phyloP scores from a whole-genome alignment of 92 coral and sea anemone genomes.

The Paragorgia papillata region DNA sequence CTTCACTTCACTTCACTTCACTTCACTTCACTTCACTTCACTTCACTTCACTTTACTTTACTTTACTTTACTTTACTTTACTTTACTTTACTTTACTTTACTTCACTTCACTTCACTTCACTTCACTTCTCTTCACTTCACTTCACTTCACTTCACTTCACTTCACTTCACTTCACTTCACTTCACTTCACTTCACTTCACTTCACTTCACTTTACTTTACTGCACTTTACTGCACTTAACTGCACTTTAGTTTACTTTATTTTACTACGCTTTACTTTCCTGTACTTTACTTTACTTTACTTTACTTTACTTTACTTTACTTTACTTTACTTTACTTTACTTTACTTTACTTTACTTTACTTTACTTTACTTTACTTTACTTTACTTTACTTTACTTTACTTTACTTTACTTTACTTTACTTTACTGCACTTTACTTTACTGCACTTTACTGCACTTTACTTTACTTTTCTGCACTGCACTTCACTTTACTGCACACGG shows the following conservation, averaged over 20 bases:
- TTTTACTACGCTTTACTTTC: not conserved
- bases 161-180: slow-evolving; percentile 7
- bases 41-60: not conserved
- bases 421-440: too few relatives aligned
- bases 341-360: not conserved
- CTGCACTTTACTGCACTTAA: slow-evolving; percentile 5
- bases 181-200: not conserved
- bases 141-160: not conserved
- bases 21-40: not conserved
- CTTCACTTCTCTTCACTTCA: not conserved
- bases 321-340: not conserved
- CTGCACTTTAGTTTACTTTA: not conserved
- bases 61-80: not conserved
- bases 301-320: not conserved
- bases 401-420: too few relatives aligned
- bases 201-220: slow-evolving; percentile 11
- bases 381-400: too few relatives aligned
- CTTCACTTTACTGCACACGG: not conserved
- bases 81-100: not conserved
- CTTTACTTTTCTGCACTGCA: too few relatives aligned
- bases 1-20: not conserved
- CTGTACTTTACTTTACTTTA: not conserved
- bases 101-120: not conserved
- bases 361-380: too few relatives aligned
- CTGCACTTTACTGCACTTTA: too few relatives aligned